Evolutionary conservation across 2,113 vertebrate species (phyloP).

Genomic region (Xenopus borealis): DNA sequence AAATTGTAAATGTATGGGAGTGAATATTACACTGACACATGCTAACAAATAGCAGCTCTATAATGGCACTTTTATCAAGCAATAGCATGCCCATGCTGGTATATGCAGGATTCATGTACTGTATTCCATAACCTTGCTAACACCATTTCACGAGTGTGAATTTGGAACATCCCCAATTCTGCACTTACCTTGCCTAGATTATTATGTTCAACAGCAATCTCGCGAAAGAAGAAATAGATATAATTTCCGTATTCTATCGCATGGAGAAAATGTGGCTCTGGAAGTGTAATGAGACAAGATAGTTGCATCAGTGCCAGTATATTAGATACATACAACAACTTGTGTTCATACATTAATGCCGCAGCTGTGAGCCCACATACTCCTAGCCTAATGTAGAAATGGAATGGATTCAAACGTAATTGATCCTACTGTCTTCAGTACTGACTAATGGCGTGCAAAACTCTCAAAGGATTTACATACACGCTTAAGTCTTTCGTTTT

Average conservation of each 20-base stretch:
- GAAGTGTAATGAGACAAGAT: conserved; percentile 50
- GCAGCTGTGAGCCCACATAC: background rate
- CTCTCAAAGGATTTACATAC: conserved; percentile 51
- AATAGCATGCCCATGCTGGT: conserved; percentile 14
- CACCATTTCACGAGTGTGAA: background rate
- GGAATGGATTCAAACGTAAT: conserved; percentile 46
- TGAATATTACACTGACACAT: no score
- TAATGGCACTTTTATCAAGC: background rate
- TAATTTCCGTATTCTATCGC: conserved; percentile 95
- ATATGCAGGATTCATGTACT: background rate
- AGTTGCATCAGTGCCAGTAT: conserved; percentile 17
- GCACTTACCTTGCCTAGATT: conserved; percentile 90
- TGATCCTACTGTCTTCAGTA: conserved; percentile 45
- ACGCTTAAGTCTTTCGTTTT: conserved; percentile 48
- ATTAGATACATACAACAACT: background rate
- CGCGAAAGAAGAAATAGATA: conserved; percentile 97
- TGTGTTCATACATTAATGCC: background rate
- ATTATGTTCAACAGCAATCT: conserved; percentile 96
- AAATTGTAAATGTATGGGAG: no score
- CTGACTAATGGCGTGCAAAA: conserved; percentile 55
- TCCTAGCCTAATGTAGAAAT: conserved; percentile 9
- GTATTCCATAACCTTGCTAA: background rate
- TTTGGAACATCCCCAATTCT: conserved; percentile 7
- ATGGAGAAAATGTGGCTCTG: conserved; percentile 97
- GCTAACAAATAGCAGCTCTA: background rate